Evolutionary conservation across 2,797 vertebrate genomes (phyloP), one percentile per base, ranked within the genome.

Genomic region (Nannoperca obscura): DNA sequence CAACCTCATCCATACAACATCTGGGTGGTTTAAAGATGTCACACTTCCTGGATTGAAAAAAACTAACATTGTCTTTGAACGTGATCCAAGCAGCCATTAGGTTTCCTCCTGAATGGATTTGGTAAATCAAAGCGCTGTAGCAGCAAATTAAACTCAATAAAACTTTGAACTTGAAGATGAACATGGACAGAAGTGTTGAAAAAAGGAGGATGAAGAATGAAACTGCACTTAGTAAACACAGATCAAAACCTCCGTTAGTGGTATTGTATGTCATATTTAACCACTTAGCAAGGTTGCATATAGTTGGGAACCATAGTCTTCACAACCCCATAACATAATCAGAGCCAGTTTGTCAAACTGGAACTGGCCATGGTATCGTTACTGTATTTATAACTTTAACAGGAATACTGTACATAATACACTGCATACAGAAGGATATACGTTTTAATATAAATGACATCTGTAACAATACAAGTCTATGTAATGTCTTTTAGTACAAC

Each of bases 211-310:
- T 36, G 20, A 54, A 7, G 57, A 71, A 40, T 30, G n/a, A 22
- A 50, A 59, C 3, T 42, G 57, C 12, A 52, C 47, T 32, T 4
- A 17, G 38, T 22, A 22, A 57, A 57, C 46, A n/a, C 47, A 24
- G 55, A 50, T 70, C 42, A 71, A 27, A 55, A 15, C 17, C 20
- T 27, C 47, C 64, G 30, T 38, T 13, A 55, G 52, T 6, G 12
- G 38, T 67, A 40, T 27, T 20, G 24, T 44, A 14, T 32, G 24
- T 57, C 24, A 54, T 62, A 12, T 63, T 44, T 15, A 46, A 55
- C 19, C 53, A 57, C 66, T 57, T 42, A 42, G 50, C 17, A 10
- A 40, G 65, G 52, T 44, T 14, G 65, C 52, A 68, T 27, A 53
- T 27, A 27, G 27, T 14, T 36, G 13, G 5, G 40, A 49, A 22